Conservation (phyloP, 2,888 invertebrate genomes). For the Rhagium mordax region DNA sequence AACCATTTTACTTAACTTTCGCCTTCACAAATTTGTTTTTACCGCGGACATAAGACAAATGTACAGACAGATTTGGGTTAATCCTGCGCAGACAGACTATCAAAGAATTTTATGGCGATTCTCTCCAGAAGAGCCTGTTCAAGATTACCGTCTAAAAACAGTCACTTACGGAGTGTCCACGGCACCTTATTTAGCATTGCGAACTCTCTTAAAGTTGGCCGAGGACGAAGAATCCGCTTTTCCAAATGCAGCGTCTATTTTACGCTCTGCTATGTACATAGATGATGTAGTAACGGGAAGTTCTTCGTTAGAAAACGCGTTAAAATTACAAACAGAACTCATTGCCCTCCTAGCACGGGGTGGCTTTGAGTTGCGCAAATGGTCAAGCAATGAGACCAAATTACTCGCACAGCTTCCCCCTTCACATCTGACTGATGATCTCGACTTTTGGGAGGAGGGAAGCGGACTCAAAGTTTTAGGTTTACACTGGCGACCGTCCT, state of each 20-base stretch:
- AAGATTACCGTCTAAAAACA: neutral
- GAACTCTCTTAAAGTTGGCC: neutral
- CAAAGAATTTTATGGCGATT: neutral
- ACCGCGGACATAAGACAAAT: neutral
- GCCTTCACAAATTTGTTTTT: no score
- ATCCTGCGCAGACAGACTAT: neutral
- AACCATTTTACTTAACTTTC: no score
- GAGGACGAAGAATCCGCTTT: neutral
- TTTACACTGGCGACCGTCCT: neutral
- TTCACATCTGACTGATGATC: neutral
- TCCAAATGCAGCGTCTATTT: neutral
- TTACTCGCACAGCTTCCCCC: neutral
- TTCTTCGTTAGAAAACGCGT: no score
- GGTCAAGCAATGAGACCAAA: neutral
- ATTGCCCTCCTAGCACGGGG: no score
- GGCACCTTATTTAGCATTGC: neutral
- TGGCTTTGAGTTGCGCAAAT: conserved; percentile 9
- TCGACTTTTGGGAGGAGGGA: neutral
- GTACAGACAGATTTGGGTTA: neutral
- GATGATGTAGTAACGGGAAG: neutral
- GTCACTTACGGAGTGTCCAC: neutral
- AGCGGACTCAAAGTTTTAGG: neutral
- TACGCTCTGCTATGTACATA: no score
- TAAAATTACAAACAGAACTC: neutral
- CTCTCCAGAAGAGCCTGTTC: neutral